Base-by-base conservation (phyloP, 2,113 vertebrate species). In the Mesitornis unicolor region DNA sequence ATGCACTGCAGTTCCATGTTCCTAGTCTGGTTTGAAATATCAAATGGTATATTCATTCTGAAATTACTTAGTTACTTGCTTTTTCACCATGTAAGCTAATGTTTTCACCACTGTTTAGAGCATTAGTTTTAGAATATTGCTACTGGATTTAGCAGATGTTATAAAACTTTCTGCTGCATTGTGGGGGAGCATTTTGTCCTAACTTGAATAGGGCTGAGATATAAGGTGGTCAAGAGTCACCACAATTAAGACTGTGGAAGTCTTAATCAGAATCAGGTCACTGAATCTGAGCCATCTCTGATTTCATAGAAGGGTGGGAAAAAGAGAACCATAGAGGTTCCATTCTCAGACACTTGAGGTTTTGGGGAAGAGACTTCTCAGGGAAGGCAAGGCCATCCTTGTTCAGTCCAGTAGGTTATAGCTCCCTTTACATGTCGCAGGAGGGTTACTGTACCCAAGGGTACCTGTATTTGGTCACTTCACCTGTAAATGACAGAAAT, bases 391-490 rank as follows among this genome's bases (percentile, higher is more conserved):
- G 6, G 47, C 13, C n/a, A 13, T n/a, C 31, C 20, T 47, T 81
- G 3, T 17, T 68, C 22, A 25, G 29, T 29, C 29, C 16, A 10
- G 21, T 16, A 33, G 33, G 43, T 19, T 3, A 1, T 54, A 71
- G 50, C 35, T 63, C 25, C 19, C 36, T 8, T 0, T 68, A 16
- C 1, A 0, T 25, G 12, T 56, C 42, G 31, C 28, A 67, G 57
- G 36, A 88, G 7, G 5, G 6, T 71, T 75, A 53, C 67, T 56
- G 4, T 45, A 45, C 18, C 33, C 15, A 25, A 7, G 54, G 11
- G 5, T 63, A 20, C 33, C 16, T 8, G 3, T 68, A 15, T 64
- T 35, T 54, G 50, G 26, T 60, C 29, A 13, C 12, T 77, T 81
- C 28, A 26, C 1, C 0, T 87, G n/a, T 69, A 8, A 71, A 31